Percentiles rank a stretch among this genome's conserved stretches.
Evolutionary conservation across 1,140 invertebrate genomes (phyloP).

Genomic region (Matsumurasca onukii): DNA sequence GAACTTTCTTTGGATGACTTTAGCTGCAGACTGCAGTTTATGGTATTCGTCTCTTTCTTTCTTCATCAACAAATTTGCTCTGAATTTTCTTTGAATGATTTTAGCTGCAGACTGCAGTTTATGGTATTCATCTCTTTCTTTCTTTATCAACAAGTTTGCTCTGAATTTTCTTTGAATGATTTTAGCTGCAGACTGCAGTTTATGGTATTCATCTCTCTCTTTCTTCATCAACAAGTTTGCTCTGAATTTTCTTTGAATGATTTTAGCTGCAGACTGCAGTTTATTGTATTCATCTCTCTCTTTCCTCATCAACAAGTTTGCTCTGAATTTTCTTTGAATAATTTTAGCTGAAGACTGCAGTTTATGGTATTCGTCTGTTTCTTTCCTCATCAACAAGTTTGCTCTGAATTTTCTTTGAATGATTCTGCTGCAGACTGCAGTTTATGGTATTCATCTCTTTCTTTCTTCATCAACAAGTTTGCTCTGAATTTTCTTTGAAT

Average conservation of each 20-base stretch:
- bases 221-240: conserved; percentile 27
- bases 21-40: too few species aligned
- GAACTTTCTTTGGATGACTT: too few species aligned
- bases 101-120: conserved; percentile 49
- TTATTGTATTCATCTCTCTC: conserved; percentile 41
- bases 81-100: conserved; percentile 35
- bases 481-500: background rate
- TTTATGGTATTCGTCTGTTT: conserved; percentile 34
- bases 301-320: conserved; percentile 33
- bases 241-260: conserved; percentile 41
- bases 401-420: conserved; percentile 53
- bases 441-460: conserved; percentile 24
- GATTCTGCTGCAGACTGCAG: conserved; percentile 31
- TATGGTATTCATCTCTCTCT: conserved; percentile 19
- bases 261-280: conserved; percentile 45
- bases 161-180: conserved; percentile 35
- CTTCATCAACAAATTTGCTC: conserved; percentile 22
- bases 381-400: conserved; percentile 45
- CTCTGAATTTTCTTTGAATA: conserved; percentile 57
- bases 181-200: conserved; percentile 9
- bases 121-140: conserved; percentile 41
- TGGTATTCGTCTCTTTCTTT: too few species aligned
- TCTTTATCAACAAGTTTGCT: conserved; percentile 4
- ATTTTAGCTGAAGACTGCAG: conserved; percentile 51
- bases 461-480: background rate